Base-by-base conservation (phyloP, 2,113 vertebrate species). In the Tauraco erythrolophus region DNA sequence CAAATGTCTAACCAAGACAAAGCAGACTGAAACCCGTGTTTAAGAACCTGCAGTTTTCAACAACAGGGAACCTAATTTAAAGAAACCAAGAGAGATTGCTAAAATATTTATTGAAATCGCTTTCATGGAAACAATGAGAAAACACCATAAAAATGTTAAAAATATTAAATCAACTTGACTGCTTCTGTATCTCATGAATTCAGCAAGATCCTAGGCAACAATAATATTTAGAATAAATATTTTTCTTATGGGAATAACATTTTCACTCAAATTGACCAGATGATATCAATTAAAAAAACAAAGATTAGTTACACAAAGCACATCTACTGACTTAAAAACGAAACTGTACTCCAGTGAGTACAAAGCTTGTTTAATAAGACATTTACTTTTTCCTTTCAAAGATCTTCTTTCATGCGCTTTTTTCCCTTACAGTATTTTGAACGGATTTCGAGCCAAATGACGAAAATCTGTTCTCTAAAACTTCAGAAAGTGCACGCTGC, bases 201-300 rank as follows among this genome's bases (percentile, higher is more conserved):
- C 92, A 97, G 65, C 71, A 92, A 93, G 75, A 97, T 89, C 91
- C 96, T 95, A 97, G 94, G 96, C 94, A 97, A 96, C 96, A 91
- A 93, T 80, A 97, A 96, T 96, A 97, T 95, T 96, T 96, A 97
- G 88, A 96, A 95, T 92, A 95, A 96, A 96, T 89, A 95, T 92
- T 93, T 96, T 91, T 92, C 92, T 84, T 95, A 96, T 75, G 85
- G 91, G 92, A 90, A 94, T 92, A 96, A 62, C 70, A 68, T 83
- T 96, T 96, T 93, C 58, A 65, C 60, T 96, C 82, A 96, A 97
- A 96, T 54, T 87, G 79, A 89, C 85, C 94, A 97, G 89, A 97
- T 92, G 85, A 95, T 92, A 95, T 87, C 58, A 96, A 96, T 95
- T 96, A 91, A 60, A 87, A 86, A 80, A 78, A 5, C 79, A 87